Evolutionary conservation across 1,140 invertebrate species (phyloP), one percentile per base, ranked within the genome.

Genomic region (Chrysomallon squamiferum): DNA sequence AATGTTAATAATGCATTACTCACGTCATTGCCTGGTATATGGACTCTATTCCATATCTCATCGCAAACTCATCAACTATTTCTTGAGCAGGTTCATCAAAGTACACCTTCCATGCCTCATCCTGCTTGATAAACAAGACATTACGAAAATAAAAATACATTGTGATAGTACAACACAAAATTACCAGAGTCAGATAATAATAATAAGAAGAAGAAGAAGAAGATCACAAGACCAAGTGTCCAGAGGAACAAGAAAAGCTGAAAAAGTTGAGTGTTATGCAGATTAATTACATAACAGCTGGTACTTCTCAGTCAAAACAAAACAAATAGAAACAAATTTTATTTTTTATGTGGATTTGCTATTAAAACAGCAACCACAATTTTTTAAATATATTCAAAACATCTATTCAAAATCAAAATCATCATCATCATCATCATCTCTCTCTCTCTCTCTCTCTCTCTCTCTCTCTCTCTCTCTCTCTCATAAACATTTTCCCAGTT

Each of bases 21-120:
- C 87, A 97, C 94, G 96, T 98, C 96, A 98, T 99, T 32, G 97
- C 97, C 88, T 99, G 96, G 87, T 99, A 99, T 73, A 99, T 99
- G 62, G 93, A 95, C 85, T 99, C 98, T 71, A 99, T 99, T 27
- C 98, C 98, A 86, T 99, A 99, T 87, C 98, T 89, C 96, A 99
- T 99, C 0, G 97, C 96, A 86, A 99, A 99, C 85, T 99, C 98
- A 82, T 99, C 97, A 0, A 99, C 96, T 58, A 99, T 96, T 82
- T 99, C 97, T 82, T 99, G 95, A 0, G 95, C 94, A 29, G 93
- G 93, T 73, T 97, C 95, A 83, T 99, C 97, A 85, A 99, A 99
- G 86, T 99, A 99, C 6, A 98, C 90, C 83, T 99, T 99, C 98
- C 98, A 99, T 0, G 94, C 95, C 76, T 99, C 97, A 80, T 99